A percentile compares a stretch with the other conserved stretches of the same genome.
These are phyloP conservation scores for Brachirus orientalis DNA, from an alignment of 2,113 vertebrate genomes.

Conservation along the genomic window DNA sequence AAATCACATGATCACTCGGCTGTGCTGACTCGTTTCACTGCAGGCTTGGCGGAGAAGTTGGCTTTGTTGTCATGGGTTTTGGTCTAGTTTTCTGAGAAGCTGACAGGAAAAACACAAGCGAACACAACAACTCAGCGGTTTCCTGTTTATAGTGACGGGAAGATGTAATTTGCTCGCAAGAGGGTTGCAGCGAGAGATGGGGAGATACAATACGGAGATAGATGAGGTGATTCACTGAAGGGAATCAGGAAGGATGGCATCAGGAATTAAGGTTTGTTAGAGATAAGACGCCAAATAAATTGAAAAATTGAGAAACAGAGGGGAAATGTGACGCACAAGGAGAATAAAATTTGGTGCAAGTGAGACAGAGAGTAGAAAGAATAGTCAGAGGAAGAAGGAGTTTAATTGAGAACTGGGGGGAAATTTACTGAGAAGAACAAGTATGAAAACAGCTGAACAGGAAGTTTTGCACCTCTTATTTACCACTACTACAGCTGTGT, in stretches of 20 bases:
- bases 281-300: neutral
- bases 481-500: slow-evolving; percentile 57
- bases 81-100: slow-evolving; percentile 73
- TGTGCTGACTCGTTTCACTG: too few species aligned
- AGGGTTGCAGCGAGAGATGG: slow-evolving; percentile 6
- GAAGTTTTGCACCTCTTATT: slow-evolving; percentile 53
- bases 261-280: slow-evolving; percentile 17
- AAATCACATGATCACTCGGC: slow-evolving; percentile 40
- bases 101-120: slow-evolving; percentile 54
- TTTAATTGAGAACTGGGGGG: neutral
- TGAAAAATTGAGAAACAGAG: neutral
- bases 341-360: neutral
- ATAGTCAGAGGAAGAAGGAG: neutral
- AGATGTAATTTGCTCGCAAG: slow-evolving; percentile 28
- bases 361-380: neutral
- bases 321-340: neutral
- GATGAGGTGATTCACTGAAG: slow-evolving; percentile 15
- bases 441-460: slow-evolving; percentile 67
- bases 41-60: neutral
- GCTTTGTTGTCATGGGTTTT: slow-evolving; percentile 16
- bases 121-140: slow-evolving; percentile 78
- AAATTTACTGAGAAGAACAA: slow-evolving; percentile 22
- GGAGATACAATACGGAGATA: neutral
- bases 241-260: slow-evolving; percentile 10
- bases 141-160: slow-evolving; percentile 77